Base-by-base conservation (phyloP, 1,140 invertebrate genomes). In the Aphaenogaster floridana region DNA sequence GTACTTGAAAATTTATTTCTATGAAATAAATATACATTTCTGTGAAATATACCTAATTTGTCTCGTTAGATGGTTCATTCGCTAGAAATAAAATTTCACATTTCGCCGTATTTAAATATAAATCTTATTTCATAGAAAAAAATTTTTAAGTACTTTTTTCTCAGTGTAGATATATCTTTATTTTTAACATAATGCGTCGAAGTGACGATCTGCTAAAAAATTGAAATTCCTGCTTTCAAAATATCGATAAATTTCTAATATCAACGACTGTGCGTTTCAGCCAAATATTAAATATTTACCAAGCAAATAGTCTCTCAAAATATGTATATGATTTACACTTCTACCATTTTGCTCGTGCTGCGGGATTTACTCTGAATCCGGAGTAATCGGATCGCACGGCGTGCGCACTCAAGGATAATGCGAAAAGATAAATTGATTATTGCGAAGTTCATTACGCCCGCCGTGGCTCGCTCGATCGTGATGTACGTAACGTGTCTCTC, bases 351-450 rank as follows among this genome's bases (percentile, higher is more conserved):
- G 7, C n/a, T 9, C 50, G 15, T 8, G 48, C 11, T 3, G 3
- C 13, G 8, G 42, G 52, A 59, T 42, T 52, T n/a, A 39, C 17
- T 74, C 2, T 0, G 28, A 72, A 72, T 72, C 28, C 50, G 11
- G n/a, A 36, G n/a, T 77, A 76, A 42, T 52, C 42, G 34, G n/a
- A 59, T 59, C 36, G 36, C 50, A n/a, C 7, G 9, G n/a, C 21
- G 45, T 21, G 66, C 21, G 52, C 52, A 21, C 50, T n/a, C 52
- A 28, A 59, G n/a, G 36, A 59, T 42, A 57, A 61, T 21, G 77
- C 17, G 4, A 45, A 83, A 48, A 59, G 42, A 59, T 52, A 48
- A 83, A 17, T 72, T 36, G 17, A 52, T 81, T 81, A 59, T 39
- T 15, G 66, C 21, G 2, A 72, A 59, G 34, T 83, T 72, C 42